phyloP scores from a whole-genome alignment of 2,113 vertebrate species.

The Corythoichthys intestinalis region DNA sequence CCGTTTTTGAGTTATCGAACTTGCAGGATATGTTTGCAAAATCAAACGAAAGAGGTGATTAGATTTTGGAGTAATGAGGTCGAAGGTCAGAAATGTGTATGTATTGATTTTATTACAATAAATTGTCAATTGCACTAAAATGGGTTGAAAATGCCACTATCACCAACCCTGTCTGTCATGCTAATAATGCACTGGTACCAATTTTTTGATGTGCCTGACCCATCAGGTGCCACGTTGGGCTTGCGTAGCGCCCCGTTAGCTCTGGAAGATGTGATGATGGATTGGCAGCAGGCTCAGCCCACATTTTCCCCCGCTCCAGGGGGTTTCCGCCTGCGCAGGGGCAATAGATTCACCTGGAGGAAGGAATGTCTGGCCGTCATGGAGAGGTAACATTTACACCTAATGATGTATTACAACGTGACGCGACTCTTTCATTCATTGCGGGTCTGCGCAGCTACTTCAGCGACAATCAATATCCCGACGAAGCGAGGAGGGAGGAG shows the following conservation, averaged over 20 bases:
- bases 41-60: no score
- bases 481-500: conserved; percentile 97
- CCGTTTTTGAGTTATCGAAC: no score
- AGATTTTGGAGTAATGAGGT: no score
- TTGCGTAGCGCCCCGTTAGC: conserved; percentile 90
- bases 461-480: conserved; percentile 97
- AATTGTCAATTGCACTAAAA: no score
- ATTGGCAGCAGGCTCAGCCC: conserved; percentile 92
- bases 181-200: neutral
- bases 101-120: no score
- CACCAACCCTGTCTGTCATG: no score
- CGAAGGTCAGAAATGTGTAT: no score
- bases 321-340: conserved; percentile 89
- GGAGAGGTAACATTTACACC: conserved; percentile 81
- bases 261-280: conserved; percentile 84
- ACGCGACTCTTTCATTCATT: neutral
- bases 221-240: conserved; percentile 89
- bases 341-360: conserved; percentile 97
- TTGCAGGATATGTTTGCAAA: no score
- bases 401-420: neutral
- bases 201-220: neutral
- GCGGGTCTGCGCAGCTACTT: conserved; percentile 80
- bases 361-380: conserved; percentile 98
- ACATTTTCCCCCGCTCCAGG: conserved; percentile 84
- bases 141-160: no score